These are phyloP conservation scores for Cenopis cana DNA, from an alignment of 2,888 invertebrate species.

Conservation along the genomic window DNA sequence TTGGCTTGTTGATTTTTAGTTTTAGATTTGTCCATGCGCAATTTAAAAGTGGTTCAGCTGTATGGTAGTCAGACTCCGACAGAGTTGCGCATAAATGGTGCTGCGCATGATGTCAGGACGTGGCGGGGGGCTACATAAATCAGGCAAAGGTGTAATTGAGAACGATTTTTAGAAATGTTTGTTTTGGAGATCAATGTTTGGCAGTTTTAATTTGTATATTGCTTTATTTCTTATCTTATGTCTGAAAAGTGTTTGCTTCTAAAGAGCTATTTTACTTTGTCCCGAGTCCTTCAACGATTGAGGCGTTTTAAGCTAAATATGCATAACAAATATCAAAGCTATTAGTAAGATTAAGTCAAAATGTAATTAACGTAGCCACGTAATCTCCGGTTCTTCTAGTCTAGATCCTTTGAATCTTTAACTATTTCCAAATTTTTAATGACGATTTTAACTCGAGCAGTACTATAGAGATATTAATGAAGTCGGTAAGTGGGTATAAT, in stretches of 20 bases:
- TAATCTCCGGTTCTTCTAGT: too few species aligned
- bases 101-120: slow-evolving; percentile 22
- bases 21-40: slow-evolving; percentile 17
- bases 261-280: too few species aligned
- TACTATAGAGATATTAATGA: too few species aligned
- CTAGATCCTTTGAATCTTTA: too few species aligned
- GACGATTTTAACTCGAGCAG: too few species aligned
- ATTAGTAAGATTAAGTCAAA: neutral
- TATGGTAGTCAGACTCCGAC: slow-evolving; percentile 41
- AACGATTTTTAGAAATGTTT: slow-evolving; percentile 39
- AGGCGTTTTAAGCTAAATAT: too few species aligned
- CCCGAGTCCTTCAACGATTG: too few species aligned
- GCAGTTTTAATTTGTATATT: slow-evolving; percentile 49
- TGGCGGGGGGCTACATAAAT: slow-evolving; percentile 61
- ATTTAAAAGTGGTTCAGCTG: slow-evolving; percentile 20
- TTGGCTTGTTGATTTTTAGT: slow-evolving; percentile 13
- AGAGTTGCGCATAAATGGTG: slow-evolving; percentile 40
- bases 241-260: neutral
- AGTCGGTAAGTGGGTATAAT: too few species aligned
- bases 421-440: too few species aligned
- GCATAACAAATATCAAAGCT: too few species aligned
- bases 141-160: slow-evolving; percentile 53
- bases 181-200: slow-evolving; percentile 42
- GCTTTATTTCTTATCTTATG: neutral
- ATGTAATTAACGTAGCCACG: neutral